Conservation (phyloP, 1,140 invertebrate genomes). For the Pogonomyrmex barbatus region DNA sequence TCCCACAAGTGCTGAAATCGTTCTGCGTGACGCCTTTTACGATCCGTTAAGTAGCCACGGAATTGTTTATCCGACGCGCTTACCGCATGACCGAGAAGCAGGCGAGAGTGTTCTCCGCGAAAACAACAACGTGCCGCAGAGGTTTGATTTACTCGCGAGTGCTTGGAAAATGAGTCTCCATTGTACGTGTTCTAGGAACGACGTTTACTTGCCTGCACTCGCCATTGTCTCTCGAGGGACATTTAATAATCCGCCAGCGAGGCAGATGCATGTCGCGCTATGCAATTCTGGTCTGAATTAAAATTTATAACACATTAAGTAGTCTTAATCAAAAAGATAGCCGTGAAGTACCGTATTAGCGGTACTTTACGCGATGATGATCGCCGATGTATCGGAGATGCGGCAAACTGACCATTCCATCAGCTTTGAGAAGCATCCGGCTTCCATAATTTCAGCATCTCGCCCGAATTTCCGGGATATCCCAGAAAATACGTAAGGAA, state of each 20-base stretch:
- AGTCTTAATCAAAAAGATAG: background rate
- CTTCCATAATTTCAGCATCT: conserved; percentile 35
- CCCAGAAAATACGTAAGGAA: conserved; percentile 4
- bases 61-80: conserved; percentile 26
- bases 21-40: conserved; percentile 37
- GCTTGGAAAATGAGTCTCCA: conserved; percentile 24
- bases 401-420: background rate
- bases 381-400: background rate
- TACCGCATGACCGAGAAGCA: background rate
- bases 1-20: conserved; percentile 19
- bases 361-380: background rate
- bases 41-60: conserved; percentile 30
- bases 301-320: background rate
- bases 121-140: conserved; percentile 4
- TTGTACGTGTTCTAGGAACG: conserved; percentile 42
- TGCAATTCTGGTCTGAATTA: conserved; percentile 5
- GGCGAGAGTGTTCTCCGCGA: background rate
- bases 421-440: background rate
- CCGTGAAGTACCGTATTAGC: background rate
- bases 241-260: conserved; percentile 8
- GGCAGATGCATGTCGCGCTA: no score
- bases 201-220: background rate
- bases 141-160: conserved; percentile 56
- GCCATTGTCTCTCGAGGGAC: conserved; percentile 3
- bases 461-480: conserved; percentile 10